Evolutionary conservation across 2,113 vertebrate species (phyloP).

Genomic region (Scortum barcoo): DNA sequence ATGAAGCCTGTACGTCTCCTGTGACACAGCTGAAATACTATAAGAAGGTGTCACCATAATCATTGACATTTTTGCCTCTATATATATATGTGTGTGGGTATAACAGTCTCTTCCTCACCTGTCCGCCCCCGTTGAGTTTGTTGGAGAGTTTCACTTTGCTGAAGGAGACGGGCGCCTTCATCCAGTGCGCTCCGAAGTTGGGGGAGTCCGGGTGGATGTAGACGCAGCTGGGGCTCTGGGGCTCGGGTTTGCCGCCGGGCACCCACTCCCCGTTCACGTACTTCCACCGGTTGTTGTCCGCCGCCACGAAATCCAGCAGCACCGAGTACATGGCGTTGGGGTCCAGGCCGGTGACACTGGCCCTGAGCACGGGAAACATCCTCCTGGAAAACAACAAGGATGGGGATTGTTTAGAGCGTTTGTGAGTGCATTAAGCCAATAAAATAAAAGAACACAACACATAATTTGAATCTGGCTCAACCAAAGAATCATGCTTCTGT

Average conservation of each 20-base stretch:
- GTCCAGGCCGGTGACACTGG: conserved; percentile 84
- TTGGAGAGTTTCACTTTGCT: conserved; percentile 90
- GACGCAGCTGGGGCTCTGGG: conserved; percentile 88
- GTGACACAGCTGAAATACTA: neutral
- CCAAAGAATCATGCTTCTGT: neutral
- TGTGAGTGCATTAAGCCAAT: accelerated
- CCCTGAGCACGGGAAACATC: conserved; percentile 87
- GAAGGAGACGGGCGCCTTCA: conserved; percentile 88
- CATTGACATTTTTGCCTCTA: too few species aligned
- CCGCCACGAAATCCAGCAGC: conserved; percentile 87
- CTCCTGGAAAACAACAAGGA: conserved; percentile 72
- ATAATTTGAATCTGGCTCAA: neutral
- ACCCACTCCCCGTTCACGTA: conserved; percentile 90
- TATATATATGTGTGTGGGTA: too few species aligned
- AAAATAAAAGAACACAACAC: too few species aligned
- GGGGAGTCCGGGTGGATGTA: conserved; percentile 90
- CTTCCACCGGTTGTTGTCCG: conserved; percentile 89
- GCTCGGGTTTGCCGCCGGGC: conserved; percentile 87
- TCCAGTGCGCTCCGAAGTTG: conserved; percentile 89
- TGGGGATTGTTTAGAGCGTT: neutral
- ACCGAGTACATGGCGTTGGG: conserved; percentile 89
- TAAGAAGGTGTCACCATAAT: neutral
- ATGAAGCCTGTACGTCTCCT: neutral
- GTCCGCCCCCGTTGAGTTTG: conserved; percentile 87
- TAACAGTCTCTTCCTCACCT: too few species aligned